Percentiles rank a stretch among this genome's conserved stretches.
Conservation (phyloP, 2,113 vertebrate species). For the Tiliqua scincoides region DNA sequence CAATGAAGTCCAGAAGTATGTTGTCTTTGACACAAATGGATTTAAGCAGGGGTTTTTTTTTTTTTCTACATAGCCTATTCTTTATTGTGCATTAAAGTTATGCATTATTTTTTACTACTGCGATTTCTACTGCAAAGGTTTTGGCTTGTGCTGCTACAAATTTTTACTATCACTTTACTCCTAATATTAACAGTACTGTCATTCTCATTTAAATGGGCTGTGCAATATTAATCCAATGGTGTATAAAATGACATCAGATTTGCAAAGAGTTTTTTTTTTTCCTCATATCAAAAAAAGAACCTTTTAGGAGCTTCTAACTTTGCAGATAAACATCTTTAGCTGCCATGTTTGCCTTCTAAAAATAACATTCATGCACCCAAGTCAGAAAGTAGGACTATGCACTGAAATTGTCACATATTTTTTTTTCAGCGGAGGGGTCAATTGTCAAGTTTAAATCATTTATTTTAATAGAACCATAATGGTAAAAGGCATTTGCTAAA, state of each 20-base stretch:
- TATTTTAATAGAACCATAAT: constrained; percentile 28
- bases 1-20: constrained; percentile 23
- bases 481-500: constrained; percentile 38
- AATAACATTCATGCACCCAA: constrained; percentile 64
- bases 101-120: background rate
- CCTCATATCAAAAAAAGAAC: constrained; percentile 60
- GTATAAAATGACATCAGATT: constrained; percentile 51
- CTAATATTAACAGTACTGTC: constrained; percentile 24
- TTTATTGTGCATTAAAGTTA: constrained; percentile 17
- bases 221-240: constrained; percentile 39
- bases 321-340: constrained; percentile 71
- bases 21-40: constrained; percentile 41
- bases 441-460: constrained; percentile 28
- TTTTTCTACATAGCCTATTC: constrained; percentile 14
- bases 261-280: background rate
- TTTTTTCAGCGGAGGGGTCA: constrained; percentile 40
- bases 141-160: background rate
- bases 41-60: no score
- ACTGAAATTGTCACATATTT: constrained; percentile 43
- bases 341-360: constrained; percentile 76
- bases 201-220: constrained; percentile 40
- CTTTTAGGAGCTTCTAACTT: constrained; percentile 67
- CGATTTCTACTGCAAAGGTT: constrained; percentile 23
- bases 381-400: constrained; percentile 54
- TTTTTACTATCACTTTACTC: background rate